Conservation (phyloP, 2,113 vertebrate species). For the Phaethornis superciliosus region DNA sequence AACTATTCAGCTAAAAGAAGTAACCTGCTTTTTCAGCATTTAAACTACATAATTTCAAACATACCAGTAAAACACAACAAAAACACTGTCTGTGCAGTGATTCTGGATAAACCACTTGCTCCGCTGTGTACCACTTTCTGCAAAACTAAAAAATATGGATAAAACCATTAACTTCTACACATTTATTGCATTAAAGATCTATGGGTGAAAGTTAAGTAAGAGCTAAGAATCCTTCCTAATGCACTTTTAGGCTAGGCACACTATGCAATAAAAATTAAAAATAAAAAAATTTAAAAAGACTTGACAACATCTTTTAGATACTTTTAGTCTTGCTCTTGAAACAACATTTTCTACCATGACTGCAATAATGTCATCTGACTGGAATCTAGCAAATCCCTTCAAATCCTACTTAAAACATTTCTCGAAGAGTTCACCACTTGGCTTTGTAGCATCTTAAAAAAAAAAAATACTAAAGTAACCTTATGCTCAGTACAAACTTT, state of each 20-base stretch:
- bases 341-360: neutral
- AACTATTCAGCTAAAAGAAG: slow-evolving; percentile 14
- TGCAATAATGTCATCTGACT: neutral
- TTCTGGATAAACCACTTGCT: neutral
- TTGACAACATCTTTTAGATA: neutral
- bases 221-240: neutral
- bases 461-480: neutral
- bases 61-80: neutral
- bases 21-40: neutral
- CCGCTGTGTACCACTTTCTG: neutral
- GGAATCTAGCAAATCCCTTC: neutral
- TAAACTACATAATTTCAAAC: neutral
- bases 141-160: neutral
- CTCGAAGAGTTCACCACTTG: neutral
- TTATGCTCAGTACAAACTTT: neutral
- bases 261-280: neutral
- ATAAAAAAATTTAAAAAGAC: neutral
- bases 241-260: neutral
- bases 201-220: neutral
- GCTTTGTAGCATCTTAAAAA: neutral
- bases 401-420: neutral
- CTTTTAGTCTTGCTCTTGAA: neutral
- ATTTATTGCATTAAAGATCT: neutral
- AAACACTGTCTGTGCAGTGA: neutral
- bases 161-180: neutral